Evolutionary conservation across 2,888 invertebrate species (phyloP).

Genomic region (Ophion obscuratus): DNA sequence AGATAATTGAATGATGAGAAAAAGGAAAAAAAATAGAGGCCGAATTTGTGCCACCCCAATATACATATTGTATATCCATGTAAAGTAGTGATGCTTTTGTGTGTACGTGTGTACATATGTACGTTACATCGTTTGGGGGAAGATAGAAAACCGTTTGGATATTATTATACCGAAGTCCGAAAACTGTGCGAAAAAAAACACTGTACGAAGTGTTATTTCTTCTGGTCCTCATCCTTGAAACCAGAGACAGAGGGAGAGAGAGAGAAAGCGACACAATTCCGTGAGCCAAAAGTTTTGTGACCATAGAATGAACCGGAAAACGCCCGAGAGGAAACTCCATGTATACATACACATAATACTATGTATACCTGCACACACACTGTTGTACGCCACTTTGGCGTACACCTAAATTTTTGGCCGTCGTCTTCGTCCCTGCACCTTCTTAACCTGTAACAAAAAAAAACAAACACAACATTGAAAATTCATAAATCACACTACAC

Average conservation of each 20-base stretch:
- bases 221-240: conserved; percentile 30
- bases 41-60: too few relatives aligned
- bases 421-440: too few relatives aligned
- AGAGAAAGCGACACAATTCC: conserved; percentile 36
- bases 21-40: too few relatives aligned
- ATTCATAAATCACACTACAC: too few relatives aligned
- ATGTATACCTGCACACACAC: not conserved
- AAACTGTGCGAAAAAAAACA: conserved; percentile 33
- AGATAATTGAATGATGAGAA: too few relatives aligned
- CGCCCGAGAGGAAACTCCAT: conserved; percentile 50
- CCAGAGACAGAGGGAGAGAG: conserved; percentile 5
- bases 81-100: not conserved
- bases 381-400: too few relatives aligned
- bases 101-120: not conserved
- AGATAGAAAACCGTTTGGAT: conserved; percentile 30
- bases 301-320: conserved; percentile 53
- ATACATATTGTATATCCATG: not conserved
- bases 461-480: too few relatives aligned
- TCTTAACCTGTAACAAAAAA: too few relatives aligned
- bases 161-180: conserved; percentile 39
- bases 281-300: conserved; percentile 49
- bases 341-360: not conserved
- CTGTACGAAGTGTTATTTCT: conserved; percentile 37
- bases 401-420: too few relatives aligned
- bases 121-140: conserved; percentile 12